These are phyloP conservation scores for Drosophila dunni DNA, from an alignment of 1,140 invertebrate species.

Conservation along the genomic window DNA sequence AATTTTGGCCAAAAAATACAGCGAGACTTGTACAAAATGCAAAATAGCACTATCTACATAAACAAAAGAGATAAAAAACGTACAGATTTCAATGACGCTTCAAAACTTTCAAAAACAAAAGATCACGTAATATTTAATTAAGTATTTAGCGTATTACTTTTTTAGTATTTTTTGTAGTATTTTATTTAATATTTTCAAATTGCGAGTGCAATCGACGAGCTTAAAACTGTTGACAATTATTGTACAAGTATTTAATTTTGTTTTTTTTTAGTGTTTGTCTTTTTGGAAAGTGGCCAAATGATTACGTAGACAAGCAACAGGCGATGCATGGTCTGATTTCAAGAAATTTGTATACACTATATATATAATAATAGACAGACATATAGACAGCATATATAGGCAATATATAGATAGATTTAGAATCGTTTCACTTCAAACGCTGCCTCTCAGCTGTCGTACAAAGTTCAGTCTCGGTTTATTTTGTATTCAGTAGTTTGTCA, in stretches of 20 bases:
- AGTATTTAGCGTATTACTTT: conserved; percentile 10
- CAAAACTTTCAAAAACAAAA: conserved; percentile 21
- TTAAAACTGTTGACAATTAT: conserved; percentile 46
- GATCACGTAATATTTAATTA: conserved; percentile 39
- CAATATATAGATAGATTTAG: conserved; percentile 8
- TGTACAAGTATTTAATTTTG: conserved; percentile 8
- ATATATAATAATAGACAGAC: conserved; percentile 2
- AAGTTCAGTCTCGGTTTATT: conserved; percentile 35
- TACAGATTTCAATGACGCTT: background rate
- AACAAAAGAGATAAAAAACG: conserved; percentile 6
- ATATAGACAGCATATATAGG: background rate
- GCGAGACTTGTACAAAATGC: conserved; percentile 8
- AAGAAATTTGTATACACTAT: conserved; percentile 22
- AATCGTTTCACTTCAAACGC: conserved; percentile 6
- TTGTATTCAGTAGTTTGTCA: conserved; percentile 6
- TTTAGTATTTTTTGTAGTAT: conserved; percentile 21
- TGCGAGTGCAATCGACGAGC: conserved; percentile 20
- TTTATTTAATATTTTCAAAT: conserved; percentile 6
- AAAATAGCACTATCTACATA: conserved; percentile 3
- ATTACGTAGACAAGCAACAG: conserved; percentile 46
- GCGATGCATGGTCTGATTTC: conserved; percentile 36
- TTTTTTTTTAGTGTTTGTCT: background rate
- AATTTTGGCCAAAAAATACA: conserved; percentile 11
- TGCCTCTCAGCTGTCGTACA: conserved; percentile 15
- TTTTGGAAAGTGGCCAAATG: conserved; percentile 43